Evolutionary conservation across 1,140 invertebrate genomes (phyloP).

Genomic region (Asobara japonica): DNA sequence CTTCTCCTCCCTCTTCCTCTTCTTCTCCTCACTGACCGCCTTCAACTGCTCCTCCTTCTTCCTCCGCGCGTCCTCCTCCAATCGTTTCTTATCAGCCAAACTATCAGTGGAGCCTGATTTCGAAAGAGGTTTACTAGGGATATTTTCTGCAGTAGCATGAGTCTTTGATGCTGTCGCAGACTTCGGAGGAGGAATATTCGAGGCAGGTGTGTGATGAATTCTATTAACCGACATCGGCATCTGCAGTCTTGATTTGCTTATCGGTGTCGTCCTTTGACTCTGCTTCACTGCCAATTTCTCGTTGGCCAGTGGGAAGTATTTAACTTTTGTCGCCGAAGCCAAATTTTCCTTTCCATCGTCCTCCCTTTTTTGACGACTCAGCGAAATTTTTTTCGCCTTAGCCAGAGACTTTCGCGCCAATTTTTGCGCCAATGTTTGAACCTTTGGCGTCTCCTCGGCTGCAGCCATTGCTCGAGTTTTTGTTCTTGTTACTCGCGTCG

Average conservation of each 20-base stretch:
- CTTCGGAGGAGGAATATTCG: slow-evolving; percentile 48
- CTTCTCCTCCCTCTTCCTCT: slow-evolving; percentile 70
- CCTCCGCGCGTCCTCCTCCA: slow-evolving; percentile 54
- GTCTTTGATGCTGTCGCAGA: slow-evolving; percentile 47
- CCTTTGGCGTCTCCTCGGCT: slow-evolving; percentile 35
- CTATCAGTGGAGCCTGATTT: slow-evolving; percentile 52
- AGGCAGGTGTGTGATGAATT: slow-evolving; percentile 48
- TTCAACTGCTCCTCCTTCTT: slow-evolving; percentile 62
- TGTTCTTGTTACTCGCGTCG: slow-evolving; percentile 58
- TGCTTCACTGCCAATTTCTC: slow-evolving; percentile 42
- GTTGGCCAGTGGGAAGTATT: slow-evolving; percentile 21
- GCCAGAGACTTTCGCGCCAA: slow-evolving; percentile 56
- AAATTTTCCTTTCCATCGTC: slow-evolving; percentile 55
- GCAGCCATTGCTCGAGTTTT: slow-evolving; percentile 59
- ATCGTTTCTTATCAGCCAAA: slow-evolving; percentile 49
- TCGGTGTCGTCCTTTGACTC: slow-evolving; percentile 51
- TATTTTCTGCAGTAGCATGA: slow-evolving; percentile 50
- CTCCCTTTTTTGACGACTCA: slow-evolving; percentile 48
- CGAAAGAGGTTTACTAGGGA: slow-evolving; percentile 49
- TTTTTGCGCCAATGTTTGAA: slow-evolving; percentile 41
- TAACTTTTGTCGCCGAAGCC: slow-evolving; percentile 30
- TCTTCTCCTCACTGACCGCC: slow-evolving; percentile 66
- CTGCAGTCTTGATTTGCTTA: slow-evolving; percentile 49
- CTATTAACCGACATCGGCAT: slow-evolving; percentile 51
- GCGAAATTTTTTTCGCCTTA: slow-evolving; percentile 56